phyloP scores from a whole-genome alignment of 2,113 vertebrate species.

The Protobothrops flavoviridis region DNA sequence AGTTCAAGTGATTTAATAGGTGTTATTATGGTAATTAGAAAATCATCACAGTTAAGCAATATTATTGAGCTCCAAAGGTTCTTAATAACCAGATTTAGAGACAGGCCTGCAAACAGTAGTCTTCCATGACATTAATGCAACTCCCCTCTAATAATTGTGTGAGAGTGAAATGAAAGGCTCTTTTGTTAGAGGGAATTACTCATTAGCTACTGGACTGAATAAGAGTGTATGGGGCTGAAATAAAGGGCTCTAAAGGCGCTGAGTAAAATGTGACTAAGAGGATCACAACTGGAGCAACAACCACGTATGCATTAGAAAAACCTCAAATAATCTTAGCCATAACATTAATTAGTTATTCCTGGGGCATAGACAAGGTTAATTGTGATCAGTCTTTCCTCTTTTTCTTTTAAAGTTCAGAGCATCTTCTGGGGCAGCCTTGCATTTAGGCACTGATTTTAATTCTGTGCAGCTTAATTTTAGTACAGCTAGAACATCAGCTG shows the following conservation, averaged over 20 bases:
- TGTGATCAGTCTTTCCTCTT: not conserved
- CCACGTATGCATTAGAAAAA: slow-evolving; percentile 58
- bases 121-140: slow-evolving; percentile 74
- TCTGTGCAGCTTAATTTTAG: not conserved
- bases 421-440: not conserved
- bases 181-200: slow-evolving; percentile 78
- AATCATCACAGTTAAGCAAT: slow-evolving; percentile 79
- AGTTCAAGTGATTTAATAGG: slow-evolving; percentile 78
- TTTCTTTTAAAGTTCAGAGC: not conserved
- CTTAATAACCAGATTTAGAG: slow-evolving; percentile 80
- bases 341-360: not conserved
- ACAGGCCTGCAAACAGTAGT: slow-evolving; percentile 72
- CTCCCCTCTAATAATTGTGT: slow-evolving; percentile 77
- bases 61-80: slow-evolving; percentile 77
- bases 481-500: not conserved
- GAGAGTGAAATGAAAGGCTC: slow-evolving; percentile 72
- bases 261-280: slow-evolving; percentile 70
- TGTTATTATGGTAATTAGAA: slow-evolving; percentile 84
- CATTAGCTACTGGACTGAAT: slow-evolving; percentile 75
- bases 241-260: slow-evolving; percentile 66
- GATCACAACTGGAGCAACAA: slow-evolving; percentile 68
- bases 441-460: not conserved
- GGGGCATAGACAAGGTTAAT: not conserved
- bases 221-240: slow-evolving; percentile 68
- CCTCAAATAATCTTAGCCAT: slow-evolving; percentile 48